Conservation (phyloP, 2,797 vertebrate species). For the Pterois miles region DNA sequence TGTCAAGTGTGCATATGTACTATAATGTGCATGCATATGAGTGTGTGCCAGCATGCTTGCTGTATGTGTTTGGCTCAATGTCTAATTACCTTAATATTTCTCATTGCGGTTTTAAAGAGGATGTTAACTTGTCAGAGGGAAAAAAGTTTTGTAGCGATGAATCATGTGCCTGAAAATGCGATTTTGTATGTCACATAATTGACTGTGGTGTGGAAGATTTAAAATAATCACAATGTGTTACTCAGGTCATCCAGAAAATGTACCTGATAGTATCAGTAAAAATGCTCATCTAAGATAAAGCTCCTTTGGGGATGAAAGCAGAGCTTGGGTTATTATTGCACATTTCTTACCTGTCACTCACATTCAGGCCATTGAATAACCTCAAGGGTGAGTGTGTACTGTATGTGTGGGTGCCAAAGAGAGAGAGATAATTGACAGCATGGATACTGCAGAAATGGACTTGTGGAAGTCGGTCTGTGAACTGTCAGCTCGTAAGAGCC, state of each 20-base stretch:
- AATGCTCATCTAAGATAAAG: neutral
- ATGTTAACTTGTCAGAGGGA: constrained; percentile 8
- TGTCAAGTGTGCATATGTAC: constrained; percentile 14
- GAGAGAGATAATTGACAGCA: constrained; percentile 12
- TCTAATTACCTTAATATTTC: constrained; percentile 27
- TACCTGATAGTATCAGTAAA: neutral
- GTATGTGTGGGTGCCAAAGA: neutral
- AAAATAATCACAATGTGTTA: neutral
- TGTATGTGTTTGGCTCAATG: neutral
- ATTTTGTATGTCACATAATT: constrained; percentile 30
- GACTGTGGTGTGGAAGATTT: too few relatives aligned
- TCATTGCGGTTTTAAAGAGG: constrained; percentile 32
- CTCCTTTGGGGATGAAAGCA: constrained; percentile 10
- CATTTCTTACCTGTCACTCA: constrained; percentile 31
- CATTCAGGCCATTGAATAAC: constrained; percentile 14
- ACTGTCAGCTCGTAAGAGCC: constrained; percentile 41
- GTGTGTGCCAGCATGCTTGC: neutral
- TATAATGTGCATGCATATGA: constrained; percentile 10
- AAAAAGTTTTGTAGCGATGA: constrained; percentile 17
- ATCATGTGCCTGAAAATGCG: constrained; percentile 17
- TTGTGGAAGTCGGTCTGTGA: constrained; percentile 14
- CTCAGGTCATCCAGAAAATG: constrained; percentile 14
- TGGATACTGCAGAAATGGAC: constrained; percentile 9
- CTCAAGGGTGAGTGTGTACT: constrained; percentile 2
- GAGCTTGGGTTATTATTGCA: constrained; percentile 10